Base-by-base conservation (phyloP, 2,888 invertebrate species). In the Cataglyphis rosenhaueri region DNA sequence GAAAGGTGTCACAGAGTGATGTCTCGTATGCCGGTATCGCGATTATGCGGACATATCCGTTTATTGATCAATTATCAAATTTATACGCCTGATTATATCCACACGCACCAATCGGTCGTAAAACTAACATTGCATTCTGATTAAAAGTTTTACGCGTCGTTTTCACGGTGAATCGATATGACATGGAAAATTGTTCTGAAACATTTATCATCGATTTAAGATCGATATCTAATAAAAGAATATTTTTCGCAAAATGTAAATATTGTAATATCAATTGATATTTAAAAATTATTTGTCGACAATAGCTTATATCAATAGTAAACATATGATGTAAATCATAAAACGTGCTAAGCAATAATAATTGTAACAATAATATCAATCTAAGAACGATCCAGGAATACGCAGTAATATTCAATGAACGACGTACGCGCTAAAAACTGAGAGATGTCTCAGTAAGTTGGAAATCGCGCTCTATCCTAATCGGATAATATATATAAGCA, bases 401-500 rank as follows among this genome's bases (percentile, higher is more conserved):
- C 2, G 12, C 35, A 21, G 8, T 52, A 65, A 78, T 21, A 65
- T 66, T 66, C n/a, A 25, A 55, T 29, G 8, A 21, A 52, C 15
- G 12, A 29, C 8, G 5, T 18, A 29, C 25, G 15, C 8, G 10
- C 21, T 18, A 70, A 64, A 78, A 76, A 61, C 70, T 25, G 55
- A 35, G 18, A 48, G 44, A 12, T 25, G 44, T 70, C 70, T 8
- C 65, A 52, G 61, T 68, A 84, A 90, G n/a, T 89, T 85, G 76
- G 76, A 74, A 84, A 82, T 82, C 79, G 41, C 74, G 66, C 64
- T 83, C 83, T 83, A 85, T 87, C 90, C 85, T 70, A 73, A 73
- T 38, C 81, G 74, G 81, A 84, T 87, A 84, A 89, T 86, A 86
- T 86, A 86, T 89, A 90, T 87, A 86, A 66, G 65, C 85, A 87